Evolutionary conservation across 2,797 vertebrate genomes (phyloP).

Genomic region (Pelochelys cantorii): DNA sequence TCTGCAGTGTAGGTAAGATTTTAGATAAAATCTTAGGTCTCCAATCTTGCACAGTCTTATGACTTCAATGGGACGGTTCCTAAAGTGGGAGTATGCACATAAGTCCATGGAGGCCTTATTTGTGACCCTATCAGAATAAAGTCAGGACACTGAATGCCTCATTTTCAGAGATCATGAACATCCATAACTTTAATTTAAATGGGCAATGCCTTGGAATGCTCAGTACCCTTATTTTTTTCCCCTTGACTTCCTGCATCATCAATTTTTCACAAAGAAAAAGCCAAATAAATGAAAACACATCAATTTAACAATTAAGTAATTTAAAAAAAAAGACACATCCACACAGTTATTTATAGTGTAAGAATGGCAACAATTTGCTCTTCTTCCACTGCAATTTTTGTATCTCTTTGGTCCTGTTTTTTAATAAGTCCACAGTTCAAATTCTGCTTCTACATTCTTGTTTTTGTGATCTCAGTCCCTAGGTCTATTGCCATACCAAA

Average conservation of each 20-base stretch:
- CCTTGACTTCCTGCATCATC: neutral
- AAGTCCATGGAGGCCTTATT: neutral
- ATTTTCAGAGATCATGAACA: neutral
- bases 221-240: neutral
- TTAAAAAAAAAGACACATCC: neutral
- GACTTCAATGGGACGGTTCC: neutral
- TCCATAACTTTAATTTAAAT: neutral
- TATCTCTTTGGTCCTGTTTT: neutral
- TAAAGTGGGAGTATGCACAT: fast-evolving
- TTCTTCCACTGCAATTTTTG: neutral
- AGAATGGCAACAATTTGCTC: neutral
- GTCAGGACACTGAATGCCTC: neutral
- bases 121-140: neutral
- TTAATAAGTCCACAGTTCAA: conserved; percentile 15
- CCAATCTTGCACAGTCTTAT: neutral
- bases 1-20: neutral
- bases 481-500: conserved; percentile 23
- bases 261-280: neutral
- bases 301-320: neutral
- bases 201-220: neutral
- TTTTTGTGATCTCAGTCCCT: conserved; percentile 27
- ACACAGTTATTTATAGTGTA: neutral
- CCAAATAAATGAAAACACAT: neutral
- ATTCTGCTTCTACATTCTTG: conserved; percentile 18
- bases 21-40: neutral